A percentile compares a stretch with the other conserved stretches of the same genome.
These are phyloP conservation scores for Oscheius sp. DNA, from an alignment of 2,888 invertebrate genomes.

Conservation along the genomic window DNA sequence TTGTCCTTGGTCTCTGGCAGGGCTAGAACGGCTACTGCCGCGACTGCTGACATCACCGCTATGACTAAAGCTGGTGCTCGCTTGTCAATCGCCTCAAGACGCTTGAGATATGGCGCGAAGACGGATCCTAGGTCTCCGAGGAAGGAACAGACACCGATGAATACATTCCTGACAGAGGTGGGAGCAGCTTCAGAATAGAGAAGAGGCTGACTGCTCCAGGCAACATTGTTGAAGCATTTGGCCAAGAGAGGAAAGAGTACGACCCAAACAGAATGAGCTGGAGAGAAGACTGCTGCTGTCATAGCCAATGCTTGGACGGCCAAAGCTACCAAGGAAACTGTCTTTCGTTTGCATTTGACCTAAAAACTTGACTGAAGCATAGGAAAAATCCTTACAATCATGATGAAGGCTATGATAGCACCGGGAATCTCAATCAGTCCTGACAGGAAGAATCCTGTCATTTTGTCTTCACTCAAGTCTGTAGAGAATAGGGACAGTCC, in stretches of 20 bases:
- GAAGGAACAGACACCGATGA: conserved; percentile 64
- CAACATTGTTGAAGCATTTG: conserved; percentile 68
- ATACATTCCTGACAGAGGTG: conserved; percentile 67
- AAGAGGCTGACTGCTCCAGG: conserved; percentile 67
- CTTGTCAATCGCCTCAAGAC: conserved; percentile 49
- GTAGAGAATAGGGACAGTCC: conserved; percentile 70
- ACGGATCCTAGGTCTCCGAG: conserved; percentile 70
- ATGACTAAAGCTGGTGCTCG: conserved; percentile 62
- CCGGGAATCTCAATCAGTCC: conserved; percentile 70
- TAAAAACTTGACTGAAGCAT: neutral
- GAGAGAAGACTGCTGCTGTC: conserved; percentile 42
- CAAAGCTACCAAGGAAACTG: conserved; percentile 48
- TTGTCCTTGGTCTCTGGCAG: conserved; percentile 67
- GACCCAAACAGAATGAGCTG: conserved; percentile 27
- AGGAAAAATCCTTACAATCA: conserved; percentile 35
- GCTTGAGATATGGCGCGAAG: conserved; percentile 68
- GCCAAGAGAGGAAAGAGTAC: conserved; percentile 66
- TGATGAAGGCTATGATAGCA: conserved; percentile 54
- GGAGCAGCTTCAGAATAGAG: conserved; percentile 60
- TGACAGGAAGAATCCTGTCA: conserved; percentile 71
- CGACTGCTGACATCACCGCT: conserved; percentile 58
- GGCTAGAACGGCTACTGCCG: conserved; percentile 55
- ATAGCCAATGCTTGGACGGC: conserved; percentile 43
- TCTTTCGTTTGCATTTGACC: conserved; percentile 42
- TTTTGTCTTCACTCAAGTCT: conserved; percentile 69